A percentile compares a stretch with the other conserved stretches of the same genome.
Evolutionary conservation across 2,888 invertebrate genomes (phyloP).

Genomic region (Leptinotarsa peninsularis): DNA sequence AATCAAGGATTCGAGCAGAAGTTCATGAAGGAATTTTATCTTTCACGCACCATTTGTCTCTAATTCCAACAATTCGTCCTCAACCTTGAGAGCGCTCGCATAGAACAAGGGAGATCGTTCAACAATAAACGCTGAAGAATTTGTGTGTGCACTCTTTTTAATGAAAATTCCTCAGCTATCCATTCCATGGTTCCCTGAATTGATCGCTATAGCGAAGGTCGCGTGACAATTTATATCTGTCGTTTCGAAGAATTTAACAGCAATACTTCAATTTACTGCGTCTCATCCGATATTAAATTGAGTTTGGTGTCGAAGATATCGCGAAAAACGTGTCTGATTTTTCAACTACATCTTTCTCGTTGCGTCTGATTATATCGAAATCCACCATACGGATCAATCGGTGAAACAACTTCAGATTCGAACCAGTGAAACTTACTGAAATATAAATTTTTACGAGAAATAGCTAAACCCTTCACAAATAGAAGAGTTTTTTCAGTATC

Average conservation of each 20-base stretch:
- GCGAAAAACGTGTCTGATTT: neutral
- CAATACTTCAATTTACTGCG: neutral
- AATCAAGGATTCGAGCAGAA: conserved; percentile 1
- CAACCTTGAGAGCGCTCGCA: conserved; percentile 20
- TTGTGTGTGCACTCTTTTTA: conserved; percentile 25
- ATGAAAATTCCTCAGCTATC: conserved; percentile 24
- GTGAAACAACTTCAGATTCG: no score
- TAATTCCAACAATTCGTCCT: conserved; percentile 8
- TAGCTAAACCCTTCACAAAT: no score
- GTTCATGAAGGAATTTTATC: neutral
- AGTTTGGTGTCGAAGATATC: neutral
- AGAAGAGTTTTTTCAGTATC: no score
- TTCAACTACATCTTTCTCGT: neutral
- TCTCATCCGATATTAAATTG: conserved; percentile 3
- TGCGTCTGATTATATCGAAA: no score
- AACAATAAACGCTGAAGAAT: conserved; percentile 23
- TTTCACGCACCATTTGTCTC: conserved; percentile 8
- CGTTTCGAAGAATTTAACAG: conserved; percentile 1
- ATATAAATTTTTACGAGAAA: no score
- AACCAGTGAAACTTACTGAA: no score
- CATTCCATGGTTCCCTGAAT: conserved; percentile 18
- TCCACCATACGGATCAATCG: no score
- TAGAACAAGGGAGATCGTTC: conserved; percentile 18
- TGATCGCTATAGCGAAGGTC: conserved; percentile 23
- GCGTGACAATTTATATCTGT: conserved; percentile 17